A percentile compares a stretch with the other conserved stretches of the same genome.
phyloP scores from a whole-genome alignment of 2,797 vertebrate species.

The Microctenopoma steveboyesi region DNA sequence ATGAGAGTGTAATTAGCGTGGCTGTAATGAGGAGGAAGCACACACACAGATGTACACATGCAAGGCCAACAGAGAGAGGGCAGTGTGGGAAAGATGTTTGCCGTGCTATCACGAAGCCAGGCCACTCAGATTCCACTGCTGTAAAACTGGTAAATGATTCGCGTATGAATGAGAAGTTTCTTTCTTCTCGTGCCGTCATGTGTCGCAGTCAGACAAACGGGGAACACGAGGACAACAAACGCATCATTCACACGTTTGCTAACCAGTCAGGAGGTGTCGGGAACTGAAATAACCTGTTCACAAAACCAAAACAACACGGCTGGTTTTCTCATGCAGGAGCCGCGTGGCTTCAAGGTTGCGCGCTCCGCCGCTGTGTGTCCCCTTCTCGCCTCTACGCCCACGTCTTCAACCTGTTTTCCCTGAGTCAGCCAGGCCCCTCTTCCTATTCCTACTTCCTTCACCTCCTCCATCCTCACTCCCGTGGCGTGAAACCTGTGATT shows the following conservation, averaged over 20 bases:
- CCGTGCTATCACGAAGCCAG: slow-evolving; percentile 58
- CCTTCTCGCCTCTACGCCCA: slow-evolving; percentile 28
- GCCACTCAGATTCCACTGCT: slow-evolving; percentile 39
- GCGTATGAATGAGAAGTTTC: slow-evolving; percentile 41
- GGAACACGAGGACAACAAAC: slow-evolving; percentile 39
- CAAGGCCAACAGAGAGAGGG: slow-evolving; percentile 66
- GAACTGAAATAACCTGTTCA: slow-evolving; percentile 31
- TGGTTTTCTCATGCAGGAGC: slow-evolving; percentile 12
- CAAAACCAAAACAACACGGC: slow-evolving; percentile 39
- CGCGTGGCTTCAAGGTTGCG: slow-evolving; percentile 46
- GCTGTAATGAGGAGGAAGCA: slow-evolving; percentile 73
- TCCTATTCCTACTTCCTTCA: slow-evolving; percentile 38
- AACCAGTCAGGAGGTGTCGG: slow-evolving; percentile 33
- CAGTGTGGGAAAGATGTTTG: slow-evolving; percentile 61
- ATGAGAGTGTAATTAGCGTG: slow-evolving; percentile 83
- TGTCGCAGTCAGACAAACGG: slow-evolving; percentile 16
- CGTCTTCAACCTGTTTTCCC: slow-evolving; percentile 51
- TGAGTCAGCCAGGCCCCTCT: slow-evolving; percentile 59
- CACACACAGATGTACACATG: slow-evolving; percentile 21
- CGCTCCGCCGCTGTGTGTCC: slow-evolving; percentile 26
- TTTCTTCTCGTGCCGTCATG: slow-evolving; percentile 1
- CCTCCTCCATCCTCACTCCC: slow-evolving; percentile 62
- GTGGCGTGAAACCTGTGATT: slow-evolving; percentile 78
- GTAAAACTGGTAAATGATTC: slow-evolving; percentile 51
- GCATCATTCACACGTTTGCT: slow-evolving; percentile 33